A percentile compares a stretch with the other conserved stretches of the same genome.
phyloP scores from a whole-genome alignment of 2,888 invertebrate species.

The Mimas tiliae region DNA sequence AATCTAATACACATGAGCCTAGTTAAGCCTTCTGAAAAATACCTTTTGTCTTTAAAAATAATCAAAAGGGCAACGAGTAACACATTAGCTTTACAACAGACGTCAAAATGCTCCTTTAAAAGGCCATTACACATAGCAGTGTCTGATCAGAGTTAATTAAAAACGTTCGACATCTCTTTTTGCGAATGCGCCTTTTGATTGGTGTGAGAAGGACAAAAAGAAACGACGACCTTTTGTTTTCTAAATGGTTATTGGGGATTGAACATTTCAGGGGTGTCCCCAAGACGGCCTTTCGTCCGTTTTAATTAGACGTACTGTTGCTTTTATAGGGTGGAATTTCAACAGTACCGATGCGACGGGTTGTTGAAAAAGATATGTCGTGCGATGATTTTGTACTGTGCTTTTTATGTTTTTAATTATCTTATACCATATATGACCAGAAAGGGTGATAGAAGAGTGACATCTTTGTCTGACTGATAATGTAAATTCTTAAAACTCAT shows the following conservation, averaged over 20 bases:
- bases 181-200: conserved; percentile 41
- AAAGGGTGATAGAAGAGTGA: too few species aligned
- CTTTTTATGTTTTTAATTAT: background rate
- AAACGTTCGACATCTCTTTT: conserved; percentile 42
- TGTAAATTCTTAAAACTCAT: too few species aligned
- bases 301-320: conserved; percentile 56
- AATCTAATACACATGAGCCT: too few species aligned
- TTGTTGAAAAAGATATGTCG: conserved; percentile 31
- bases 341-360: conserved; percentile 39
- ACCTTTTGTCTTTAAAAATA: conserved; percentile 8
- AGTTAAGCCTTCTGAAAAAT: too few species aligned
- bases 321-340: conserved; percentile 50
- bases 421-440: too few species aligned
- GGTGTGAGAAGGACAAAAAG: conserved; percentile 42
- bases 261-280: conserved; percentile 47
- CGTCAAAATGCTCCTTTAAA: conserved; percentile 33
- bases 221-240: conserved; percentile 50
- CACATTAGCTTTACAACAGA: conserved; percentile 25
- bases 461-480: too few species aligned
- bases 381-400: conserved; percentile 52
- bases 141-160: conserved; percentile 57
- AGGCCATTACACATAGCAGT: conserved; percentile 54
- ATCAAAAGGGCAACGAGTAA: background rate
- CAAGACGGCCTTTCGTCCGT: conserved; percentile 48
- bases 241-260: conserved; percentile 52